phyloP scores from a whole-genome alignment of 2,113 vertebrate species.

The Dicrurus megarhynchus region DNA sequence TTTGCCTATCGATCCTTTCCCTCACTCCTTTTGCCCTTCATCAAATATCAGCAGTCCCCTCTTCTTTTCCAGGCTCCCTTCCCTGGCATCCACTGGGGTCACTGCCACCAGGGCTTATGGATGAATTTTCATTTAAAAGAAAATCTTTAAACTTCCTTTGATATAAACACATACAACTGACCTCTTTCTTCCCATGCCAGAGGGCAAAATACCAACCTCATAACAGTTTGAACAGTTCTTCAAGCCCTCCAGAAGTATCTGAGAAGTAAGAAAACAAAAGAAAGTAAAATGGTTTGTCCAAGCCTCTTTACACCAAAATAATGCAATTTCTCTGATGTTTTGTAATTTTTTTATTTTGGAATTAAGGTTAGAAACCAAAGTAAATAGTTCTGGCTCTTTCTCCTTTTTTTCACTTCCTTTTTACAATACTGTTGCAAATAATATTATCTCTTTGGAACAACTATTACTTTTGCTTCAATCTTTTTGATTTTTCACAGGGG shows the following conservation, averaged over 20 bases:
- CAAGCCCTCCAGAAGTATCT: background rate
- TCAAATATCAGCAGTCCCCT: background rate
- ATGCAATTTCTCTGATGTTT: background rate
- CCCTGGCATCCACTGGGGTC: background rate
- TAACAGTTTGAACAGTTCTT: background rate
- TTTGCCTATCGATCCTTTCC: accelerated
- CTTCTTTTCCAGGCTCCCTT: background rate
- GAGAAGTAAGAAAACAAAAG: background rate
- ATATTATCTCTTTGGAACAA: background rate
- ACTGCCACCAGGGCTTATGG: background rate
- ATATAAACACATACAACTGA: background rate
- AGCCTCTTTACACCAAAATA: background rate
- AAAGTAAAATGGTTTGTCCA: background rate
- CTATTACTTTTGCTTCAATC: background rate
- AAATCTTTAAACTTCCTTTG: background rate
- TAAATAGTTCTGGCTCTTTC: background rate
- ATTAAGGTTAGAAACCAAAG: background rate
- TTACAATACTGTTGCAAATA: background rate
- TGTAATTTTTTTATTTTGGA: background rate
- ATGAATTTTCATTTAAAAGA: background rate
- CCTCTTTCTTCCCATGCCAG: background rate
- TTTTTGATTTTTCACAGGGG: background rate
- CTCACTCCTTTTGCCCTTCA: background rate
- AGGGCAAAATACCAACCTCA: background rate
- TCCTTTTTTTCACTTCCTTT: background rate